Conservation (phyloP, 2,888 invertebrate genomes). For the Sesia bembeciformis region DNA sequence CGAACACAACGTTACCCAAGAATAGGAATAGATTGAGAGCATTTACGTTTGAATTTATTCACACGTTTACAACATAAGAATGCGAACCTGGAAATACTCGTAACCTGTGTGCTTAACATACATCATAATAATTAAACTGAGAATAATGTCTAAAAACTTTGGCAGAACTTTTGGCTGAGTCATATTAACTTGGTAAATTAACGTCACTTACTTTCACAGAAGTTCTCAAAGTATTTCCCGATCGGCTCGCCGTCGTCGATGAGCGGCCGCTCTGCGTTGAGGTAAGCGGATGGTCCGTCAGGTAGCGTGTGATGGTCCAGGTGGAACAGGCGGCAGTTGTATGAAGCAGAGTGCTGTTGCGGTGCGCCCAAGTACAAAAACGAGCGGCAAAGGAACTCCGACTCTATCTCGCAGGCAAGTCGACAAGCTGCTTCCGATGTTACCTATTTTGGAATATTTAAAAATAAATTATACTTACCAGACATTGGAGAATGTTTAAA, state of each 20-base stretch:
- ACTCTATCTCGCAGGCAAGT: conserved; percentile 92
- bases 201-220: conserved; percentile 86
- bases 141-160: too few species aligned
- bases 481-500: too few species aligned
- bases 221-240: conserved; percentile 92
- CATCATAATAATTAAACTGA: too few species aligned
- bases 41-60: too few species aligned
- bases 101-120: too few species aligned
- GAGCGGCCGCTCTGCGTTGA: conserved; percentile 91
- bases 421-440: conserved; percentile 92
- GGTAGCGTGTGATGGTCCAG: conserved; percentile 93
- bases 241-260: conserved; percentile 93
- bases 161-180: too few species aligned
- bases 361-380: conserved; percentile 85
- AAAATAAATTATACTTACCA: too few species aligned
- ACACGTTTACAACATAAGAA: too few species aligned
- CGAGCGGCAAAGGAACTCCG: conserved; percentile 93
- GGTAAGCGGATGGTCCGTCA: conserved; percentile 92
- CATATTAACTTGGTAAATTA: background rate
- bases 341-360: conserved; percentile 85
- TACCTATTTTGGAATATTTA: conserved; percentile 57
- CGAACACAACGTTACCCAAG: too few species aligned
- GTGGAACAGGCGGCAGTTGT: conserved; percentile 94
- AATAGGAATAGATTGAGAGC: too few species aligned
- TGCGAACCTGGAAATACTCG: too few species aligned